Base-by-base conservation (phyloP, 2,113 vertebrate species). In the Stercorarius parasiticus region DNA sequence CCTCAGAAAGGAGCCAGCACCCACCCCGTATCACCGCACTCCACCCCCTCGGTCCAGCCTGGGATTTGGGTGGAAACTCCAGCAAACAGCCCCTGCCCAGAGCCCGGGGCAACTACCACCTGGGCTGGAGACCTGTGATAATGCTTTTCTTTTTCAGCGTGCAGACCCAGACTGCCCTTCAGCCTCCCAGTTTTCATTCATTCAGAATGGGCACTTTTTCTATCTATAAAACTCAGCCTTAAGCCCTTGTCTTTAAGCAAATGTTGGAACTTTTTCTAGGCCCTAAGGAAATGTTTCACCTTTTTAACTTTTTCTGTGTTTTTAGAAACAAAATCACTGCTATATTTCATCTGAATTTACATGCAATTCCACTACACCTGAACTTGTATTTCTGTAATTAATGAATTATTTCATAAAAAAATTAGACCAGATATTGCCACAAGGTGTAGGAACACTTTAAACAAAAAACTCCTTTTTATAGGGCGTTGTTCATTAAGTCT, bases 121-220 rank as follows among this genome's bases (percentile, higher is more conserved):
- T 11, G 23, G 47, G 38, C n/a, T 17, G 5, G 29, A 53, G 47
- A 71, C 29, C 6, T 12, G 43, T 1, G 21, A 6, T 5, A 23
- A 23, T 0, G 19, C 19, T 38, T 27, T 8, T 10, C n/a, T 49
- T 25, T 25, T 26, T 4, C 30, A 18, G 30, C 1, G 1, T 2
- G 13, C 55, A 42, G 55, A 34, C 34, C 34, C 38, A 10, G 47
- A 5, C 18, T 22, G 29, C 4, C 36, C 15, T 15, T 9, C 47
- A 22, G 73, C 83, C 82, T 27, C 49, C 38, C 42, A 34, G 14
- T 40, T 64, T 40, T 21, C 21, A 8, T 19, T 40, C 64, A 32
- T 13, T 40, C 21, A 23, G 32, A 69, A 34, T 1, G 9, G 67
- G 32, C 5, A 3, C 49, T 5, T 62, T 9, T 50, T 58, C 50